Base-by-base conservation (phyloP, 30 jellyfish, hydroid and myxozoan genomes). In the Aurelia coerulea region DNA sequence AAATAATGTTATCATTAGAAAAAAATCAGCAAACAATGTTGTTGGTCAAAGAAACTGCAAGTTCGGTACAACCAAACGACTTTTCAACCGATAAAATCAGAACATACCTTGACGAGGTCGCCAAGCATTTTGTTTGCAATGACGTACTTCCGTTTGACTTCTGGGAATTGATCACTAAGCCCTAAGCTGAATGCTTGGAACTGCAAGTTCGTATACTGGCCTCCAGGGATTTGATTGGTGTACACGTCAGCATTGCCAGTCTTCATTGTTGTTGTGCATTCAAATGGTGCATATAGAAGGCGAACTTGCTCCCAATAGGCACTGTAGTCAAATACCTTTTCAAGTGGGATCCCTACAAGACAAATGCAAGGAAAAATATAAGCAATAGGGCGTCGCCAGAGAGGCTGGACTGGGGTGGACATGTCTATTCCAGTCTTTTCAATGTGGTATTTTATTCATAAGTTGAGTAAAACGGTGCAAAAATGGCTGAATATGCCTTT, bases 171-270 rank as follows among this genome's bases (percentile, higher is more conserved):
- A 60, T 91, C 98, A 76, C 97, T 82, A 65, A 96, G 90, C 14
- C 99, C 99, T 42, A 96, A 71, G 69, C 99, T 96, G 87, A 96
- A 96, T 14, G 99, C 98, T 80, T 96, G 99, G 68, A 96, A 96
- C 70, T 96, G 99, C 83, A 96, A 69, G 79, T 96, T 96, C 77
- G 99, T 96, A 84, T 96, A 96, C 62, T 96, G 99, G 63, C 99
- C 99, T 23, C 99, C 99, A 0, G 99, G 99, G 50, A 96, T 96
- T 62, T 96, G 99, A 74, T 96, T 96, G 1, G 58, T 94, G 86
- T 91, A 96, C 37, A 96, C 99, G 69, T 96, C 99, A 32, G 99
- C 88, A 88, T 96, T 96, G 4, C 98, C 98, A 64, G 98, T 92
- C 74, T 92, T 92, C 99, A 96, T 96, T 13, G 99, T 87, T 23